These are phyloP conservation scores for Molossus molossus DNA, from an alignment of 2,797 vertebrate genomes.

Conservation along the genomic window DNA sequence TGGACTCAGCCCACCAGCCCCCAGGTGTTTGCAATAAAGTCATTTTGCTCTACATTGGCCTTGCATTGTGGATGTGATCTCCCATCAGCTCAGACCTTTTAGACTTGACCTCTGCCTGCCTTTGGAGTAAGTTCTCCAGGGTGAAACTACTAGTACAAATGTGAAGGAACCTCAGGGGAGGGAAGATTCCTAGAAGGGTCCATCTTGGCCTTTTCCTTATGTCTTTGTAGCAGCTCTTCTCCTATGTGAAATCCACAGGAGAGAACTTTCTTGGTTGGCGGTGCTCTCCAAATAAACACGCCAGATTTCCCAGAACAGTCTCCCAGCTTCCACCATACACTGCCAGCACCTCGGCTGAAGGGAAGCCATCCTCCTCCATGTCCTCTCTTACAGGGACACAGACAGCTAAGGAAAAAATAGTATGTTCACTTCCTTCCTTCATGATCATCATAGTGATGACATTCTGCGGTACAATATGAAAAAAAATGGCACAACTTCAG, in stretches of 20 bases:
- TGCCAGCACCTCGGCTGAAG: background rate
- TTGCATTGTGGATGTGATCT: too few species aligned
- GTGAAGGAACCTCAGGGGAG: background rate
- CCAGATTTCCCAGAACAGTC: background rate
- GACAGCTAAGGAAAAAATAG: background rate
- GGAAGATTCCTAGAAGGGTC: background rate
- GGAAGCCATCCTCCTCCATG: background rate
- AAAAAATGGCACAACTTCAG: background rate
- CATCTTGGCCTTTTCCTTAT: background rate
- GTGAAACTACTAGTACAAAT: background rate
- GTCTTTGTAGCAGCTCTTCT: background rate
- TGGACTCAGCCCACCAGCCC: too few species aligned
- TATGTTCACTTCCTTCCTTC: background rate
- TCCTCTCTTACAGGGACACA: background rate
- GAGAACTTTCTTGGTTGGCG: background rate
- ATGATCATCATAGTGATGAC: background rate
- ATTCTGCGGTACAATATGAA: background rate
- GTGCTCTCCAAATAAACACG: background rate
- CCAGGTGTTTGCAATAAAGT: too few species aligned
- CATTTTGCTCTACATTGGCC: too few species aligned
- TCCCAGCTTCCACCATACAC: background rate
- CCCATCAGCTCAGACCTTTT: too few species aligned
- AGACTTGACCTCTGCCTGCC: background rate
- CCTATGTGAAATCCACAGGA: background rate
- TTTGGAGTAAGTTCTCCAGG: background rate